These are phyloP conservation scores for Hydroisotoma schaefferi DNA, from an alignment of 2,888 invertebrate genomes.

Conservation along the genomic window DNA sequence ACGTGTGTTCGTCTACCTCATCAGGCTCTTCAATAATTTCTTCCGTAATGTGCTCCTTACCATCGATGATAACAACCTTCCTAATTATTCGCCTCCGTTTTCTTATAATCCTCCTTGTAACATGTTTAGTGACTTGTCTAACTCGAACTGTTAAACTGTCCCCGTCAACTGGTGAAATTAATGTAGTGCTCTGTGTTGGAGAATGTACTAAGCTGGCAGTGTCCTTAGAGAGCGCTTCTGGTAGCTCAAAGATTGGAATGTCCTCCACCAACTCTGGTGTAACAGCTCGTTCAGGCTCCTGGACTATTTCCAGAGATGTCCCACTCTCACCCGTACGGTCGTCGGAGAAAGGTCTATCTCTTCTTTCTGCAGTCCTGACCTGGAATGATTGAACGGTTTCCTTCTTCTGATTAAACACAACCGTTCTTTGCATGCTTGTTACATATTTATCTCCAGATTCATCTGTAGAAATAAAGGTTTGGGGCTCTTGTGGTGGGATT, in stretches of 20 bases:
- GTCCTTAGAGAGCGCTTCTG: slow-evolving; percentile 22
- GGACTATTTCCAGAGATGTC: not conserved
- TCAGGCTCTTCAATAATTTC: slow-evolving; percentile 82
- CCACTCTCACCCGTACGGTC: not conserved
- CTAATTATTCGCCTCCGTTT: slow-evolving; percentile 72
- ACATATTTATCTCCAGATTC: slow-evolving; percentile 30
- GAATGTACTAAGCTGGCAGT: slow-evolving; percentile 25
- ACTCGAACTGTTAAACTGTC: slow-evolving; percentile 63
- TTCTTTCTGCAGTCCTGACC: not conserved
- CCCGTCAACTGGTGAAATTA: slow-evolving; percentile 56
- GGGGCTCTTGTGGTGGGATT: slow-evolving; percentile 31
- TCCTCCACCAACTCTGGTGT: slow-evolving; percentile 31
- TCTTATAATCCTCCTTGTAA: slow-evolving; percentile 69
- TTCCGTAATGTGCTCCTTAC: slow-evolving; percentile 77
- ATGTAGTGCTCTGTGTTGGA: slow-evolving; percentile 26
- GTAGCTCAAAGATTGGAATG: slow-evolving; percentile 26
- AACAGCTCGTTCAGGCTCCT: slow-evolving; percentile 7
- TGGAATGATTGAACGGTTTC: slow-evolving; percentile 42
- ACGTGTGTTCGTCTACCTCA: slow-evolving; percentile 58
- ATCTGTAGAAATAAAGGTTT: slow-evolving; percentile 8
- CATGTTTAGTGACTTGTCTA: slow-evolving; percentile 75
- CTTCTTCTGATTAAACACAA: slow-evolving; percentile 44
- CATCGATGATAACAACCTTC: slow-evolving; percentile 72
- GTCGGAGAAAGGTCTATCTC: not conserved
- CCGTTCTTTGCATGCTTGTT: slow-evolving; percentile 39